Percentiles rank a stretch among this genome's conserved stretches.
Conservation (phyloP, 1,140 invertebrate species). For the Eriocheir sinensis region DNA sequence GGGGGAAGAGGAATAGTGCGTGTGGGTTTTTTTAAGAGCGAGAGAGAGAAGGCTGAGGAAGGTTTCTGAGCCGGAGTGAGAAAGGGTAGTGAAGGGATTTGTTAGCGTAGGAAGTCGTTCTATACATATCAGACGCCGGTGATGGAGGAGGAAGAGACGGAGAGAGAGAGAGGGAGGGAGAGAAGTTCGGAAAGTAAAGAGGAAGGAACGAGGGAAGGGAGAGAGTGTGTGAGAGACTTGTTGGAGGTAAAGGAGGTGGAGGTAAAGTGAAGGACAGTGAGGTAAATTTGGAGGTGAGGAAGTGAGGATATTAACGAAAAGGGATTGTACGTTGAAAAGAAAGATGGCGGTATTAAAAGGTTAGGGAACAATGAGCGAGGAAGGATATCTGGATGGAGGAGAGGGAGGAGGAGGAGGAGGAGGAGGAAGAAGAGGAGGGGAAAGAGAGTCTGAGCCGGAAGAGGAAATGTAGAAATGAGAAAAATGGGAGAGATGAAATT, state of each 20-base stretch:
- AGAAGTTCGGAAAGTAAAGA: neutral
- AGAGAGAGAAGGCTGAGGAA: neutral
- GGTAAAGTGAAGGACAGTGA: neutral
- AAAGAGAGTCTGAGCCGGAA: neutral
- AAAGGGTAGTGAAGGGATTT: neutral
- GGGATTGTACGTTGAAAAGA: neutral
- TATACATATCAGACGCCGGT: neutral
- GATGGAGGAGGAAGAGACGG: neutral
- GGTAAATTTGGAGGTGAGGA: neutral
- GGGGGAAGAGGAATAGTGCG: neutral
- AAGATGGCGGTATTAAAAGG: neutral
- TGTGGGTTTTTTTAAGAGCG: neutral
- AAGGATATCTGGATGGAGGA: neutral
- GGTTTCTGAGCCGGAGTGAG: neutral
- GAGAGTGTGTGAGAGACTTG: neutral
- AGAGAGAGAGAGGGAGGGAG: neutral
- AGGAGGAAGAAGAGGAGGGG: neutral
- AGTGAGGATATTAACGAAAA: neutral
- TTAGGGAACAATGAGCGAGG: neutral
- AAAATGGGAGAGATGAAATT: constrained; percentile 35
- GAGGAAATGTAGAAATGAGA: constrained; percentile 33
- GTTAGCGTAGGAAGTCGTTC: neutral
- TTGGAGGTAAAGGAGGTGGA: neutral
- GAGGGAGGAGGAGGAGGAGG: neutral
- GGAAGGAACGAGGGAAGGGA: neutral